Evolutionary conservation across 53 echinoderm and acorn worm genomes (phyloP), one percentile per base, ranked within the genome.

Genomic region (Apostichopus leukothele): DNA sequence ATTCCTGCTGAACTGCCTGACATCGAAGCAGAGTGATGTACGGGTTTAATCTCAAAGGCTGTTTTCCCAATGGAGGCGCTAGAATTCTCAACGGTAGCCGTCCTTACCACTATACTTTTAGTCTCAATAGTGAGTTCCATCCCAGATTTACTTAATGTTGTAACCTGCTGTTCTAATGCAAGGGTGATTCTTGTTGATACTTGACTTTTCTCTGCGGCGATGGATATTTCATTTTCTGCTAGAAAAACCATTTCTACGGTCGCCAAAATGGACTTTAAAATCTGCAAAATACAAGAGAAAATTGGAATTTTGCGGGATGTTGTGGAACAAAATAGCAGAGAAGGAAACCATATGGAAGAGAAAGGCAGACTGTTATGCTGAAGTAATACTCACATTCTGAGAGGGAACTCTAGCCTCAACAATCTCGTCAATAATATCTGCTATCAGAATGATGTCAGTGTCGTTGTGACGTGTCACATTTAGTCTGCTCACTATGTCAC

Each of bases 371-470:
- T 39, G 3, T 39, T 3, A 39, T 39, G 39, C 39, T 39, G 39
- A 39, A 39, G 39, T 39, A 39, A 83, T 12, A 20, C 88, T 87
- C 57, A 87, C 88, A 16, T 87, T 59, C n/a, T 50, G 74, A 10
- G 88, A 87, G 26, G 88, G 88, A 52, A 52, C 53, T 74, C 50
- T 74, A 7, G 20, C 23, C 12, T 53, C 21, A 1, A 75, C 74
- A 11, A 87, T 73, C 51, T 87, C 7, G 71, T 74, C 75, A 27
- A 87, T 74, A 6, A 87, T 74, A 26, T 87, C 88, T 20, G 88
- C 9, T 5, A 75, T 60, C 5, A 14, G 4, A 73, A 59, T 25
- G 23, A 87, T n/a, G 74, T 87, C 88, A 51, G 20, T 10, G 9
- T 52, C 5, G 20, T 75, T 53, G 51, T 7, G 59, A 5, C 59